Evolutionary conservation across 2,113 vertebrate species (phyloP).

Genomic region (Cinclus mexicanus): DNA sequence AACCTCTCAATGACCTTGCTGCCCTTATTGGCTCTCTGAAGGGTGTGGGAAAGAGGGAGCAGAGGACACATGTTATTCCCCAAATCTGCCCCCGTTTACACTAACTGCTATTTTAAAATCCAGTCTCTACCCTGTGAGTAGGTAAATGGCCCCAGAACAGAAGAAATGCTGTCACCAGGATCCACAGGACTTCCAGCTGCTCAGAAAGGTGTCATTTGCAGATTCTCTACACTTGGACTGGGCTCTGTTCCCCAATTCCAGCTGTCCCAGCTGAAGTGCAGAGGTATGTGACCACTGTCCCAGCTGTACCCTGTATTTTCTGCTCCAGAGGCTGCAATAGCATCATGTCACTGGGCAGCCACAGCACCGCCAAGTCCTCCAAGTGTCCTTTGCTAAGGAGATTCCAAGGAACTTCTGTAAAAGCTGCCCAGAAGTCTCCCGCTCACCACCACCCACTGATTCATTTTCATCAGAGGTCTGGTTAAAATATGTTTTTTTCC

Average conservation of each 20-base stretch:
- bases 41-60: not conserved
- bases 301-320: not conserved
- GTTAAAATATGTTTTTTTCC: not conserved
- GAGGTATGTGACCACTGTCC: not conserved
- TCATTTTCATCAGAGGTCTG: not conserved
- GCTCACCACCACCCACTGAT: not conserved
- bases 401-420: not conserved
- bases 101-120: not conserved
- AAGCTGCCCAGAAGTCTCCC: not conserved
- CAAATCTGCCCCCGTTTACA: not conserved
- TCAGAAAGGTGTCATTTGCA: not conserved
- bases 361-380: not conserved
- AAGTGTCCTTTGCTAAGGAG: not conserved
- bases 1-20: slow-evolving; percentile 87
- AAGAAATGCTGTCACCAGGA: not conserved
- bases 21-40: slow-evolving; percentile 90
- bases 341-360: not conserved
- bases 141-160: not conserved
- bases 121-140: not conserved
- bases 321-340: not conserved
- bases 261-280: not conserved
- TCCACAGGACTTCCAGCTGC: not conserved
- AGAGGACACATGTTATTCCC: not conserved
- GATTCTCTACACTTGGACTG: not conserved
- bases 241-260: not conserved